phyloP scores from a whole-genome alignment of 2,888 invertebrate species.

The Cheilosia impressa region DNA sequence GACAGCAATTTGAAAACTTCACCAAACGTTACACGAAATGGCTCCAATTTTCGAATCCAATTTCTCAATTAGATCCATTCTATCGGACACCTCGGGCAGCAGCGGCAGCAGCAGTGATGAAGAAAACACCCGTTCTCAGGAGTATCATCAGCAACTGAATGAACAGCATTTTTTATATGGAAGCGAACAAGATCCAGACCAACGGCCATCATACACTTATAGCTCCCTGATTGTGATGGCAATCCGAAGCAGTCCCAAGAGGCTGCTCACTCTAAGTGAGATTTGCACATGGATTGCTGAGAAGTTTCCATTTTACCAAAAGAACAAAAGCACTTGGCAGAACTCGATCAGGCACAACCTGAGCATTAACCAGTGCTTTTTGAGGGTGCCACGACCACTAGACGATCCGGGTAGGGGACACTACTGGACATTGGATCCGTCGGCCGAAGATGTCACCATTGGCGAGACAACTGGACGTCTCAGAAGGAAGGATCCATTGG shows the following conservation, averaged over 20 bases:
- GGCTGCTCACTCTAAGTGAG: conserved; percentile 95
- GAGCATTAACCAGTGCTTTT: conserved; percentile 94
- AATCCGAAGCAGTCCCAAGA: conserved; percentile 95
- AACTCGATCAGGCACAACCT: conserved; percentile 88
- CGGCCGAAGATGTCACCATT: conserved; percentile 97
- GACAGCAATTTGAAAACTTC: background rate
- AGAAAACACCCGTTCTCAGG: background rate
- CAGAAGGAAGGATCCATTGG: conserved; percentile 84
- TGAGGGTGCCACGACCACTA: conserved; percentile 96
- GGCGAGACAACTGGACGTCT: conserved; percentile 98
- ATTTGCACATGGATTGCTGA: conserved; percentile 99
- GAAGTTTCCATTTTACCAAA: conserved; percentile 97
- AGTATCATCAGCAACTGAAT: background rate
- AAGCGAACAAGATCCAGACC: conserved; percentile 33
- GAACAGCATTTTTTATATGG: background rate
- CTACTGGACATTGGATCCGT: conserved; percentile 99
- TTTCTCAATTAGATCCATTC: conserved; percentile 51
- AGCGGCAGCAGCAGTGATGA: conserved; percentile 6
- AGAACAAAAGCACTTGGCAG: conserved; percentile 99
- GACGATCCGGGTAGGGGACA: conserved; percentile 99
- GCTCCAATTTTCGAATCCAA: conserved; percentile 50
- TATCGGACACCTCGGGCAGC: conserved; percentile 36
- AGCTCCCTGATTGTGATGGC: conserved; percentile 99
- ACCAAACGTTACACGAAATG: conserved; percentile 4
- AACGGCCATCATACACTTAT: conserved; percentile 94